These are phyloP conservation scores for Drosophila fulvimacula DNA, from an alignment of 2,888 invertebrate genomes.

Conservation along the genomic window DNA sequence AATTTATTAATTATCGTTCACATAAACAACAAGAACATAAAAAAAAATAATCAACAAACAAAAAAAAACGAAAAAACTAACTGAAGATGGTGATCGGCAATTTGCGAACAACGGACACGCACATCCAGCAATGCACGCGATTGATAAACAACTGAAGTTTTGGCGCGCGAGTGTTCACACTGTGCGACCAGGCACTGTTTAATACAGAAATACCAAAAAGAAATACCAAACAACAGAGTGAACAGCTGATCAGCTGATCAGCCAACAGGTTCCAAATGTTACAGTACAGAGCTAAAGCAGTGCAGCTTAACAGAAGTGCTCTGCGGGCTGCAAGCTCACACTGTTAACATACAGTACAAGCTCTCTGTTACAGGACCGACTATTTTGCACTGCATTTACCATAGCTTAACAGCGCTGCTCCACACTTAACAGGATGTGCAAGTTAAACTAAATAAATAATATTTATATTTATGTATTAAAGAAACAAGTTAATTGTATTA, in stretches of 20 bases:
- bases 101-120: slow-evolving; percentile 43
- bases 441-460: neutral
- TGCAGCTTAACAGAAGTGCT: slow-evolving; percentile 7
- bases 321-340: neutral
- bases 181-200: slow-evolving; percentile 27
- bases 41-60: slow-evolving; percentile 33
- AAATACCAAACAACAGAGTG: slow-evolving; percentile 5
- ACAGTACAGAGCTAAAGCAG: slow-evolving; percentile 1
- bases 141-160: slow-evolving; percentile 63
- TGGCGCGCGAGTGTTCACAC: slow-evolving; percentile 42
- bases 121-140: slow-evolving; percentile 59
- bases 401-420: slow-evolving; percentile 16
- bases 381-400: neutral
- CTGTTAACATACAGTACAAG: neutral
- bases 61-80: slow-evolving; percentile 42
- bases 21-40: slow-evolving; percentile 27
- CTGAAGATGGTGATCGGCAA: slow-evolving; percentile 35
- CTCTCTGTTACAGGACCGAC: slow-evolving; percentile 19
- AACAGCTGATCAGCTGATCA: slow-evolving; percentile 6
- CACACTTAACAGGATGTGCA: slow-evolving; percentile 19
- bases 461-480: neutral
- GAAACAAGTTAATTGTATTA: neutral
- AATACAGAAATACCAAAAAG: slow-evolving; percentile 27
- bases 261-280: slow-evolving; percentile 21
- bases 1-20: slow-evolving; percentile 32